Conservation (phyloP, 2,888 invertebrate species). For the Apamea epomidion region DNA sequence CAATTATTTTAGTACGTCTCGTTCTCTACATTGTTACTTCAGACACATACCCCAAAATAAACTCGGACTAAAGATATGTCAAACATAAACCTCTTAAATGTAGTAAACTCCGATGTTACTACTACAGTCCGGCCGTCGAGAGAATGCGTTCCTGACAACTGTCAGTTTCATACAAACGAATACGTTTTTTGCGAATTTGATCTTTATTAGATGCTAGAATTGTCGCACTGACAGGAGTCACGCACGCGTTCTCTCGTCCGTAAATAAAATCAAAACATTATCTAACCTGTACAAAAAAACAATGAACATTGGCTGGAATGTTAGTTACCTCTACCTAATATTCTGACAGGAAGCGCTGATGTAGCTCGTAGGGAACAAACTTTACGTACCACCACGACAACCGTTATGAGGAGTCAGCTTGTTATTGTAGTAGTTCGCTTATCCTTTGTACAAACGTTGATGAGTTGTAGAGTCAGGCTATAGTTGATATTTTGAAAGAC, state of each 20-base stretch:
- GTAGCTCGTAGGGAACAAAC: conserved; percentile 2
- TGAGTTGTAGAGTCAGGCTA: not conserved
- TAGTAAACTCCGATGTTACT: not conserved
- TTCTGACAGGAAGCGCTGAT: conserved; percentile 18
- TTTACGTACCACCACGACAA: conserved; percentile 18
- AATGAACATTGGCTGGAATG: conserved; percentile 26
- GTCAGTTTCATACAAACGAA: no score
- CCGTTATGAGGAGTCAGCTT: conserved; percentile 10
- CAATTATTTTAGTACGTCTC: not conserved
- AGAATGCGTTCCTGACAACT: no score
- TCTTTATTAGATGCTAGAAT: no score
- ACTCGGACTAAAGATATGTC: not conserved
- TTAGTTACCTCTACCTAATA: conserved; percentile 3
- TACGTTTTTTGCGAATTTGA: no score
- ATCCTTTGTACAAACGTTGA: conserved; percentile 23
- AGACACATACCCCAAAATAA: not conserved
- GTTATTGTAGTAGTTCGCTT: conserved; percentile 21
- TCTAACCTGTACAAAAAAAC: not conserved
- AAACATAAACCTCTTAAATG: not conserved
- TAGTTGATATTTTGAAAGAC: not conserved
- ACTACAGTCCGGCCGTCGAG: not conserved
- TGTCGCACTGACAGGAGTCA: no score
- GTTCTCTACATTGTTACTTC: not conserved
- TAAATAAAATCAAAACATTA: not conserved
- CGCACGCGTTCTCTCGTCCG: not conserved